Base-by-base conservation (phyloP, 2,113 vertebrate genomes). In the Polypterus senegalus region DNA sequence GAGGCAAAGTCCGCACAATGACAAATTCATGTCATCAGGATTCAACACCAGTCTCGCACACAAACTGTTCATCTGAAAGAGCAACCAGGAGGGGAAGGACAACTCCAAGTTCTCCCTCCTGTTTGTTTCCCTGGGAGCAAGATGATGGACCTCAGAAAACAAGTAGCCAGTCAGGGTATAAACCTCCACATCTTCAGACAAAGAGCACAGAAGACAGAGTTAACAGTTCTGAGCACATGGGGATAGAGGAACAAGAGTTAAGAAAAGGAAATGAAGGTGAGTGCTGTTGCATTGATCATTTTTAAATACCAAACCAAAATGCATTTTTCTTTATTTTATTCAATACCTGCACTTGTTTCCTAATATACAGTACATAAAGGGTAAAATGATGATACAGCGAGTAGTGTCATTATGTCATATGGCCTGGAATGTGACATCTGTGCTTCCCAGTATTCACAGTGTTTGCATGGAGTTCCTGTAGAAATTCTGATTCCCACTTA, bases 41-140 rank as follows among this genome's bases (percentile, higher is more conserved):
- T 58, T 69, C 65, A 67, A 71, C 81, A 9, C 75, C 78, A 63
- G 58, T 67, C 45, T 72, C 66, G 9, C 77, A 71, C 10, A 57
- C 71, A 0, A 61, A 68, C 0, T 4, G 74, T 66, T 81, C 81
- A 64, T 70, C 72, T 0, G 79, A 83, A 1, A 10, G 43, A 2
- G 44, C 63, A 3, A 46, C 10, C 3, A 10, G 63, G 3, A 48
- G 44, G 9, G 54, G 61, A 6, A 51, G 49, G 6, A 7, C 49
- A 6, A 9, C 49, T 9, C 49, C 6, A 6, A 9, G 6, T 51
- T 74, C 79, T 59, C 71, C 79, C n/a, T 68, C 60, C 45, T 71
- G 77, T 56, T 66, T 51, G 59, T 89, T 89, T 84, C 84, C 86
- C 1, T 89, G 86, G 85, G 86, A 87, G 73, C 79, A 77, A 47